Base-by-base conservation (phyloP, 2,113 vertebrate genomes). In the Pelecanoides urinatrix region DNA sequence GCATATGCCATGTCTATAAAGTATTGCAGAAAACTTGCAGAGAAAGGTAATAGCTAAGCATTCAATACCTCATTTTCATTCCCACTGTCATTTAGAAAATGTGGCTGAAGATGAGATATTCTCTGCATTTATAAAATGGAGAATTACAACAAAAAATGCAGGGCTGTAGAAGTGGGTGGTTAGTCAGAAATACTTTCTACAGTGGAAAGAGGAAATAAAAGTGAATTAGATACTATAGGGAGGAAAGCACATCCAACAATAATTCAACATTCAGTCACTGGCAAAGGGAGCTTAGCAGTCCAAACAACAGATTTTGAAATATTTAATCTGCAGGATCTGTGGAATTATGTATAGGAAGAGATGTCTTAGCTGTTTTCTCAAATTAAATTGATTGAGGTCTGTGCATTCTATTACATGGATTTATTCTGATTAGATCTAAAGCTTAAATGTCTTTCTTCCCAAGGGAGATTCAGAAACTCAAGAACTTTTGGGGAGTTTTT, bases 301-400 rank as follows among this genome's bases (percentile, higher is more conserved):
- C 61, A 89, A 95, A 84, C n/a, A 90, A 74, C 9, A 84, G 72
- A 87, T 84, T 71, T 67, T 56, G 59, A 84, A 92, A 81, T 96
- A 81, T 77, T 94, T 94, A 86, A 88, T 92, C 67, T 90, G 49
- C 55, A 65, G 30, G 44, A 88, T 88, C 63, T 32, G 32, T 68
- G 86, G 52, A 86, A 84, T 84, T 83, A 56, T 32, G 7, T 67
- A 50, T 26, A 74, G 44, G 21, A 94, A 71, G 53, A 87, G 23
- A 85, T 40, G 13, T 25, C 52, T 83, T 92, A 21, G 6, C 36
- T 72, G 13, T 84, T 95, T 96, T 88, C 63, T 94, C 75, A 86
- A 90, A 68, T 78, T 92, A 81, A 76, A 81, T 73, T 82, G 81
- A 63, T 79, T 61, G 21, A 80, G 29, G 30, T 53, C 5, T 73